phyloP scores from a whole-genome alignment of 2,113 vertebrate species.

The Nestor notabilis region DNA sequence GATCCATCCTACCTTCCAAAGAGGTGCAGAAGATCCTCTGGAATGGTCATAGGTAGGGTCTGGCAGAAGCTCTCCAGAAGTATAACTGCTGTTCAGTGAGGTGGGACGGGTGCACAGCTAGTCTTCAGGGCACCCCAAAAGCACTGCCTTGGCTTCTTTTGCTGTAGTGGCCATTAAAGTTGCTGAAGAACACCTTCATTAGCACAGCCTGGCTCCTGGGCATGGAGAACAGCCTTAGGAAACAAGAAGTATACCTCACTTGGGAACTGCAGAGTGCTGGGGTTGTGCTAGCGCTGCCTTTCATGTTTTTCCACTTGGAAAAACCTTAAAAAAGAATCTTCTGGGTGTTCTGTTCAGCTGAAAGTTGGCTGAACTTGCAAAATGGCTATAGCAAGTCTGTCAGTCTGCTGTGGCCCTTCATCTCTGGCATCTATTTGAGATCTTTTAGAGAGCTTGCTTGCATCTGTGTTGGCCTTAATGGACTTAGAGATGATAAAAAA shows the following conservation, averaged over 20 bases:
- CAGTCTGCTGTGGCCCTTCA: not conserved
- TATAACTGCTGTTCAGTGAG: not conserved
- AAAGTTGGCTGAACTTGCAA: not conserved
- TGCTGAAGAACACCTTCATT: not conserved
- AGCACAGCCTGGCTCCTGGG: not conserved
- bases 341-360: not conserved
- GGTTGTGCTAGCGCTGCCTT: not conserved
- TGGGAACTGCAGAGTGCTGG: not conserved
- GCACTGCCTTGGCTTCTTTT: not conserved
- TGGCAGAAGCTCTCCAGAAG: not conserved
- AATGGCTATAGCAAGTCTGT: not conserved
- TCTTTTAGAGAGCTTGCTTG: not conserved
- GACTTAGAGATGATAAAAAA: not conserved
- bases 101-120: not conserved
- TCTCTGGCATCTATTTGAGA: not conserved
- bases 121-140: not conserved
- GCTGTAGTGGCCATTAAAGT: not conserved
- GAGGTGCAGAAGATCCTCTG: not conserved
- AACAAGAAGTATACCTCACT: not conserved
- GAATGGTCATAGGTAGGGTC: not conserved
- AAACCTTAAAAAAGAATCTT: not conserved
- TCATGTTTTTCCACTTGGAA: not conserved
- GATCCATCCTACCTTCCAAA: not conserved
- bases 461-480: not conserved
- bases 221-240: not conserved